Conservation (phyloP, 2,797 vertebrate genomes). For the Micropoecilia bifurca region DNA sequence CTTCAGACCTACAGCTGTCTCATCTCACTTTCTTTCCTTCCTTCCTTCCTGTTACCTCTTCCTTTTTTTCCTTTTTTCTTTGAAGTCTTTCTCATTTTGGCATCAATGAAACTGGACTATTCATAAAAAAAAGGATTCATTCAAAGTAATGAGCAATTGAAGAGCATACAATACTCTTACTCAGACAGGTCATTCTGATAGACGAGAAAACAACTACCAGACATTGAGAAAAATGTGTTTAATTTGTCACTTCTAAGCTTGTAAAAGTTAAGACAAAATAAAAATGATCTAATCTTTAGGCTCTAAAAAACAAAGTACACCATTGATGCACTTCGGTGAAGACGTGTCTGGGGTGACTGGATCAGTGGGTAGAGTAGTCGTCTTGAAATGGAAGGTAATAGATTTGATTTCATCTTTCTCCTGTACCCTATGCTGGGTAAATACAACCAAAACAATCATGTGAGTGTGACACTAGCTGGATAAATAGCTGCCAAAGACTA, state of each 20-base stretch:
- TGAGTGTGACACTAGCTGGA: too few relatives aligned
- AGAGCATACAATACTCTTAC: background rate
- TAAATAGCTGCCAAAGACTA: too few relatives aligned
- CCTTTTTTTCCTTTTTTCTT: background rate
- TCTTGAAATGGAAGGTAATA: too few relatives aligned
- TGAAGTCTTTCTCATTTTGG: background rate
- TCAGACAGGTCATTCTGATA: background rate
- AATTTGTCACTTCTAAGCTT: background rate
- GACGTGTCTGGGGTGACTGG: too few relatives aligned
- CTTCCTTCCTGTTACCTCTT: background rate
- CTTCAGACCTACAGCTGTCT: slow-evolving; percentile 9
- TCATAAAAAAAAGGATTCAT: background rate
- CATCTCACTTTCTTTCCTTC: background rate
- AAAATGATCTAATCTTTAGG: background rate
- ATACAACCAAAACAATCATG: too few relatives aligned
- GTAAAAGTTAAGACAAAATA: background rate
- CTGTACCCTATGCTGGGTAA: too few relatives aligned
- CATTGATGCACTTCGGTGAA: too few relatives aligned
- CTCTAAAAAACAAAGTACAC: background rate
- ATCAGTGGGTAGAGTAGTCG: too few relatives aligned
- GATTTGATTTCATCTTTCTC: too few relatives aligned
- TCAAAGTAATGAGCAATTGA: background rate
- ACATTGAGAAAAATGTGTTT: background rate
- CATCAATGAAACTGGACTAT: background rate
- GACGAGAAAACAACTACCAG: background rate